A percentile compares a stretch with the other conserved stretches of the same genome.
Conservation (phyloP, 2,797 vertebrate genomes). For the Pseudochirops cupreus region DNA sequence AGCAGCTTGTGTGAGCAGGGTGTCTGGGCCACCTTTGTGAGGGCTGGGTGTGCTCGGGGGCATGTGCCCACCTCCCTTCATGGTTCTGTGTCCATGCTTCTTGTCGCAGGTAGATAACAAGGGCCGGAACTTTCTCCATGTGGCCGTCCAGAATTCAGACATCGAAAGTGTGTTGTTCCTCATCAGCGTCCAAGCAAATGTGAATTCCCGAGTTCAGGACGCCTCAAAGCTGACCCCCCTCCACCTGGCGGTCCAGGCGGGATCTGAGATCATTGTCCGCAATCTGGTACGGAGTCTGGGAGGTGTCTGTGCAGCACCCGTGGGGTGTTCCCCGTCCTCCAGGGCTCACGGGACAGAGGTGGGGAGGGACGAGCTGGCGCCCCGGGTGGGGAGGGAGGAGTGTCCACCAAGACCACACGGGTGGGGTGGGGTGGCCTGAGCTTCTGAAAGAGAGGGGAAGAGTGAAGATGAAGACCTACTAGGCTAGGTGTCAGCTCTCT, state of each 20-base stretch:
- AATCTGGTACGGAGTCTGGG: constrained; percentile 91
- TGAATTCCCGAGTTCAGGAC: constrained; percentile 98
- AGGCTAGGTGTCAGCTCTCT: accelerated
- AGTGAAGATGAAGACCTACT: accelerated
- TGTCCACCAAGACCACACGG: too few relatives aligned
- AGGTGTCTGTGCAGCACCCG: not conserved
- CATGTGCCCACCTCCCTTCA: not conserved
- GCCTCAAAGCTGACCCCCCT: constrained; percentile 96
- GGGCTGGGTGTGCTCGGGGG: too few relatives aligned
- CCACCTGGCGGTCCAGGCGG: constrained; percentile 97
- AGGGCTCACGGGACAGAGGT: not conserved
- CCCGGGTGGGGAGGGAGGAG: too few relatives aligned
- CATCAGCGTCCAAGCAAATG: constrained; percentile 98
- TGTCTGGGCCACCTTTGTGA: not conserved
- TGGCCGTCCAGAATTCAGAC: constrained; percentile 97
- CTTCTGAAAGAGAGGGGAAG: not conserved
- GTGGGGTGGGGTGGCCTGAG: not conserved
- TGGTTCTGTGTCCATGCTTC: not conserved
- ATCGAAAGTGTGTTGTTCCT: constrained; percentile 99
- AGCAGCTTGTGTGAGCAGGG: not conserved
- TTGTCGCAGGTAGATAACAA: constrained; percentile 95
- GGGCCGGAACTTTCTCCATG: constrained; percentile 97
- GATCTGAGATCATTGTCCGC: constrained; percentile 98
- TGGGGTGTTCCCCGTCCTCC: not conserved
- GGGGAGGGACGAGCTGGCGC: too few relatives aligned